These are phyloP conservation scores for Scophthalmus maximus DNA, from an alignment of 2,113 vertebrate species.

Conservation along the genomic window DNA sequence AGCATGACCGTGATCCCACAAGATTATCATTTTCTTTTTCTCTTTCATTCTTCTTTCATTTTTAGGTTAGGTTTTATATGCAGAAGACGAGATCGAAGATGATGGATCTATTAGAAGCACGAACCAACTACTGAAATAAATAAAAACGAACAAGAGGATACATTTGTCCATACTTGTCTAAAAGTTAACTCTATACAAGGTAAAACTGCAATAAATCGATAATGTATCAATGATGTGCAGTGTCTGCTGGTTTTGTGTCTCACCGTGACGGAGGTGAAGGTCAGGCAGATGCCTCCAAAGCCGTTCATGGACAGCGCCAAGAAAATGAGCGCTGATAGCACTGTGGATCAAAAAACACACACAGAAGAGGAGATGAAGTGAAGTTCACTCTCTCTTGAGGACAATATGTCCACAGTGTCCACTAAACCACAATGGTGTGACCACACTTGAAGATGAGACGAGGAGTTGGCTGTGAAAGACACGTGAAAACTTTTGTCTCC, in stretches of 20 bases:
- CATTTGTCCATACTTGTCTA: too few species aligned
- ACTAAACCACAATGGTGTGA: too few species aligned
- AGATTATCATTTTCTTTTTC: neutral
- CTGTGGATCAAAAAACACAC: constrained; percentile 68
- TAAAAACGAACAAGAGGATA: too few species aligned
- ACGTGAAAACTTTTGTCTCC: too few species aligned
- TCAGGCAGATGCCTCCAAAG: constrained; percentile 93
- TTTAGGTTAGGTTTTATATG: too few species aligned
- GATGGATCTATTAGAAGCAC: neutral
- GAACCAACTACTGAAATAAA: too few species aligned
- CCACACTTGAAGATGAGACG: too few species aligned
- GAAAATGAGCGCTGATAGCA: constrained; percentile 88
- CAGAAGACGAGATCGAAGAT: too few species aligned
- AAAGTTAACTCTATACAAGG: too few species aligned
- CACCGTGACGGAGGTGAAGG: constrained; percentile 93
- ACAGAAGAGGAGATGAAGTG: neutral
- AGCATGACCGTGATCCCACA: neutral
- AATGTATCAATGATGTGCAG: neutral
- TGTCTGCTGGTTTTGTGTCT: constrained; percentile 62
- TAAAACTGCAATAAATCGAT: too few species aligned
- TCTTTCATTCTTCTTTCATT: neutral
- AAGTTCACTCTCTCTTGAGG: neutral
- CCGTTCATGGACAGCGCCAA: constrained; percentile 91
- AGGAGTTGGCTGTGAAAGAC: too few species aligned
- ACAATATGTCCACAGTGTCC: neutral